Conservation (phyloP, 2,797 vertebrate genomes). For the Brachyalestes nurse region DNA sequence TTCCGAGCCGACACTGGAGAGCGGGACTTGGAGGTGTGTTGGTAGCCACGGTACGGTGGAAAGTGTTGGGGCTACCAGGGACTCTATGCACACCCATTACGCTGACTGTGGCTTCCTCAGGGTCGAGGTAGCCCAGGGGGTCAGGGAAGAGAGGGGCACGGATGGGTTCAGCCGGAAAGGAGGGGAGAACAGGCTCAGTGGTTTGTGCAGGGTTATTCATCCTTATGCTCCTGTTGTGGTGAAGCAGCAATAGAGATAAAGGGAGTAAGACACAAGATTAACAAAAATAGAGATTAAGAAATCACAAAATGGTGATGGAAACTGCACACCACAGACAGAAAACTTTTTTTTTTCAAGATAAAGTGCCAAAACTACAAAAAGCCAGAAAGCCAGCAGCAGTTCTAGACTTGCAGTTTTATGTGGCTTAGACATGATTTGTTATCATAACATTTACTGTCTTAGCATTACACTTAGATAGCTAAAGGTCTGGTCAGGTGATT, state of each 20-base stretch:
- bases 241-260: neutral
- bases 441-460: too few relatives aligned
- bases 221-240: constrained; percentile 74
- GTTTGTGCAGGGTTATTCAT: constrained; percentile 73
- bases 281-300: neutral
- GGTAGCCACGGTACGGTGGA: constrained; percentile 95
- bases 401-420: too few relatives aligned
- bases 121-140: constrained; percentile 73
- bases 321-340: too few relatives aligned
- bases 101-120: constrained; percentile 80
- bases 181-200: constrained; percentile 69
- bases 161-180: constrained; percentile 67
- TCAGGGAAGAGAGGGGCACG: constrained; percentile 58
- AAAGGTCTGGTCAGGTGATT: too few relatives aligned
- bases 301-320: too few relatives aligned
- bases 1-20: constrained; percentile 83
- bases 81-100: constrained; percentile 80
- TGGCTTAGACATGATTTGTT: too few relatives aligned
- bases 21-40: constrained; percentile 92
- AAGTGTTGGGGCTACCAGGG: constrained; percentile 84
- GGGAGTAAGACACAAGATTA: neutral
- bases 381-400: too few relatives aligned
- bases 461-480: too few relatives aligned
- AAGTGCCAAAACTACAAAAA: too few relatives aligned
- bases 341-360: neutral